These are phyloP conservation scores for Hirundichthys speculiger DNA, from an alignment of 2,113 vertebrate species.

Conservation along the genomic window DNA sequence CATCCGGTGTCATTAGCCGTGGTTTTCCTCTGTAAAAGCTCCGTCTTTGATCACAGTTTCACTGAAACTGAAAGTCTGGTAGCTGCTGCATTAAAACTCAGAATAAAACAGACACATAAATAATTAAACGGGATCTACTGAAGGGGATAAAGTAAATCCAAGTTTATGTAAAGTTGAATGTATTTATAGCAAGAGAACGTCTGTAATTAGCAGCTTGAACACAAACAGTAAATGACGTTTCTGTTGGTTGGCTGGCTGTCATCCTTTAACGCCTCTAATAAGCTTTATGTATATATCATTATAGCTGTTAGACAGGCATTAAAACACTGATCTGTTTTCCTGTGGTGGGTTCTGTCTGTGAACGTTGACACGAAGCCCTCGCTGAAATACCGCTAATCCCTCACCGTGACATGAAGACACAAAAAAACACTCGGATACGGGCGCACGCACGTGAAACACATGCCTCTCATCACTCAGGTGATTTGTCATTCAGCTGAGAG, in stretches of 20 bases:
- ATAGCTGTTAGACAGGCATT: constrained; percentile 65
- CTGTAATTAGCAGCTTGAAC: constrained; percentile 75
- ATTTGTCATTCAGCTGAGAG: constrained; percentile 43
- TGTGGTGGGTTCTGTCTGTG: constrained; percentile 25
- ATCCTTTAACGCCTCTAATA: constrained; percentile 62
- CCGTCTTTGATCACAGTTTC: too few species aligned
- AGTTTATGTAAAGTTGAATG: too few species aligned
- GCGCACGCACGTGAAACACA: constrained; percentile 13
- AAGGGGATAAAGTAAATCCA: constrained; percentile 6
- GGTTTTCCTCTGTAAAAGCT: too few species aligned
- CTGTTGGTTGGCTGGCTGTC: constrained; percentile 48
- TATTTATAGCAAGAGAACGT: constrained; percentile 17
- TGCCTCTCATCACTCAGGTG: constrained; percentile 35
- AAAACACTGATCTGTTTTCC: constrained; percentile 71
- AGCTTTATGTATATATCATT: constrained; percentile 72
- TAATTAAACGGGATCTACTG: too few species aligned
- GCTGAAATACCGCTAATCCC: constrained; percentile 78
- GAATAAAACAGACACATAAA: too few species aligned
- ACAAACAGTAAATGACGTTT: too few species aligned
- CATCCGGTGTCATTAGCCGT: too few species aligned
- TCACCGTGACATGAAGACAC: constrained; percentile 48
- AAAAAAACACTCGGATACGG: constrained; percentile 12
- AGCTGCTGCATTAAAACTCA: too few species aligned
- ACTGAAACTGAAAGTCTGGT: too few species aligned
- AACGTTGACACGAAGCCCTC: constrained; percentile 66